Base-by-base conservation (phyloP, 2,888 invertebrate species). In the Bombylius discolor region DNA sequence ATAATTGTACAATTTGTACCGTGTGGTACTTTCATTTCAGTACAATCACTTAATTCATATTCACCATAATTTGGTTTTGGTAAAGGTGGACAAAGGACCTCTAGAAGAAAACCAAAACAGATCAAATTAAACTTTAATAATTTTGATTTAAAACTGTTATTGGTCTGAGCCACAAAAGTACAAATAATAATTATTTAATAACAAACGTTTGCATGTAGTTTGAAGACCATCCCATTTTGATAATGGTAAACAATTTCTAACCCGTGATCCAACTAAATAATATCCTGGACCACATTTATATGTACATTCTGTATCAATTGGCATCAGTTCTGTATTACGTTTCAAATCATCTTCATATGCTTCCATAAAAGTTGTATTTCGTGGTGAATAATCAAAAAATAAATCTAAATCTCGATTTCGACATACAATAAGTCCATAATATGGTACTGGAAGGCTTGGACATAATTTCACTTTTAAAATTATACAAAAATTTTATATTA, bases 211-310 rank as follows among this genome's bases (percentile, higher is more conserved):
- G 66, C 85, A 86, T 51, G 79, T 75, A 1, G 81, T 78, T 59
- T 78, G 79, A 12, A 84, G 71, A 4, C 85, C 85, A 64, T 83
- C 83, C 85, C 85, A 86, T 65, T 79, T 77, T 0, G 82, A 80
- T 49, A 83, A 72, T 0, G 84, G 83, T 49, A 86, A 71, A 64
- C 85, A 86, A 36, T 79, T 81, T 46, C 85, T 70, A 59, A 78
- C 77, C 59, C 76, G 74, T 14, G 84, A 83, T 1, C 85, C 85
- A 31, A 82, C 78, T 50, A 84, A 70, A 61, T 78, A 77, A 66
- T 78, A 80, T 1, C 84, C 85, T n/a, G 74, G 71, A 56, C 79
- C 76, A 64, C 85, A 86, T 13, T 75, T 74, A 64, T 84, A 84
- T 44, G 76, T 76, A 63, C 85, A 86, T 49, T 79, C 78, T 0